Base-by-base conservation (phyloP, 2,113 vertebrate genomes). In the Anarhynchus alexandrinus region DNA sequence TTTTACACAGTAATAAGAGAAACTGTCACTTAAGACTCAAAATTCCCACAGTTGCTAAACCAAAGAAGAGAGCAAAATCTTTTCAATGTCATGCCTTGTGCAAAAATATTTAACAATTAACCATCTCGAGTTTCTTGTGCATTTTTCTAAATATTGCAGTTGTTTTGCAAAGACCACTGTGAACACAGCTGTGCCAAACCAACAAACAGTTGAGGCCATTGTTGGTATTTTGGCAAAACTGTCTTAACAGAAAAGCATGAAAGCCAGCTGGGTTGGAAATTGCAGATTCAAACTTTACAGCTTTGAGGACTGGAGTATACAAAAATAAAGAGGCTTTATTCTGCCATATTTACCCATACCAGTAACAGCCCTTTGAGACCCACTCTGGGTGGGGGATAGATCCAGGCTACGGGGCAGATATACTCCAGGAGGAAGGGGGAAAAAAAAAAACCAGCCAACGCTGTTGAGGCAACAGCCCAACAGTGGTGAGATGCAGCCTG, bases 221-320 rank as follows among this genome's bases (percentile, higher is more conserved):
- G 94, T 95, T 67, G 82, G 73, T n/a, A 71, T 91, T 95, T 86
- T 96, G 96, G 96, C 96, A 97, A 94, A 93, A 70, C 66, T 77
- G 8, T 80, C 84, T 52, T 43, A 3, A 3, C 10, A 86, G 78
- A 76, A 85, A 91, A 81, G 70, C 73, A 82, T 65, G 70, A 97
- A 82, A 88, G 66, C 78, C 94, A 95, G 89, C 88, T 97, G 93
- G 77, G 73, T 15, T 88, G 76, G 72, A 94, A 91, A 90, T 14
- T 54, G 49, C 32, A 73, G 54, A 86, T 93, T 51, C 78, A 73
- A 95, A 9, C 51, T 51, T 54, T 70, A 93, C 77, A 80, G 89
- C 74, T 91, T 85, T 80, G 67, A 93, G 74, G 36, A 64, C 80
- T 36, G 23, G 30, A 34, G 26, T 17, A 77, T 23, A 40, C 21